phyloP scores from a whole-genome alignment of 2,797 vertebrate genomes.

The Hemibagrus guttatus region DNA sequence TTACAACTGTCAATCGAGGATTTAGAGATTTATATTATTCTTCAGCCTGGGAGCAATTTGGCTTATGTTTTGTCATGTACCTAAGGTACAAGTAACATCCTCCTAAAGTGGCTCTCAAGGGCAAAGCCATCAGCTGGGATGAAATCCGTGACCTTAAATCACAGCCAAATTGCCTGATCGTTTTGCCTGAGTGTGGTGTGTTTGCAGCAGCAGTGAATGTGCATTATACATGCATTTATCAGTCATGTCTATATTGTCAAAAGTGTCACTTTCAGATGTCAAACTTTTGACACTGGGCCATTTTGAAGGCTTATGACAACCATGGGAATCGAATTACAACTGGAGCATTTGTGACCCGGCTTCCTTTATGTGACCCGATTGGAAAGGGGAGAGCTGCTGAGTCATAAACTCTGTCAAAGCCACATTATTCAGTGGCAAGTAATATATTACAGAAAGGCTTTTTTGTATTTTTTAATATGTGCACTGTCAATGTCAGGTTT shows the following conservation, averaged over 20 bases:
- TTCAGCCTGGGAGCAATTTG: constrained; percentile 4
- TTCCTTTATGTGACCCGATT: constrained; percentile 13
- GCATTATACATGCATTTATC: constrained; percentile 8
- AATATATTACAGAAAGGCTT: constrained; percentile 51
- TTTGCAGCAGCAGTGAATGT: neutral
- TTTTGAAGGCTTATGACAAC: constrained; percentile 21
- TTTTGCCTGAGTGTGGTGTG: neutral
- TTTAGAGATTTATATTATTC: constrained; percentile 15
- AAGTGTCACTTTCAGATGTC: constrained; percentile 35
- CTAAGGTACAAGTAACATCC: constrained; percentile 3
- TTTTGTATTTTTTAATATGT: constrained; percentile 40
- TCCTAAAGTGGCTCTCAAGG: neutral
- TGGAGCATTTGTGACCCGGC: neutral
- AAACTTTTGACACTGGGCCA: neutral
- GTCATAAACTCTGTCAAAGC: constrained; percentile 33
- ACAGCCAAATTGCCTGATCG: neutral
- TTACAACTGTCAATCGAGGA: neutral
- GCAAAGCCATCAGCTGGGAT: neutral
- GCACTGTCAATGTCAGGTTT: constrained; percentile 47
- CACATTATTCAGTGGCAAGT: constrained; percentile 49
- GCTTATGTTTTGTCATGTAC: constrained; percentile 11
- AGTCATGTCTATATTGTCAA: constrained; percentile 19
- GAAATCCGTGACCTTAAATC: neutral
- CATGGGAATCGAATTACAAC: constrained; percentile 21
- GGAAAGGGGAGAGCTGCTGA: constrained; percentile 29